Conservation (phyloP, 2,888 invertebrate genomes). For the Cerastoderma edule region DNA sequence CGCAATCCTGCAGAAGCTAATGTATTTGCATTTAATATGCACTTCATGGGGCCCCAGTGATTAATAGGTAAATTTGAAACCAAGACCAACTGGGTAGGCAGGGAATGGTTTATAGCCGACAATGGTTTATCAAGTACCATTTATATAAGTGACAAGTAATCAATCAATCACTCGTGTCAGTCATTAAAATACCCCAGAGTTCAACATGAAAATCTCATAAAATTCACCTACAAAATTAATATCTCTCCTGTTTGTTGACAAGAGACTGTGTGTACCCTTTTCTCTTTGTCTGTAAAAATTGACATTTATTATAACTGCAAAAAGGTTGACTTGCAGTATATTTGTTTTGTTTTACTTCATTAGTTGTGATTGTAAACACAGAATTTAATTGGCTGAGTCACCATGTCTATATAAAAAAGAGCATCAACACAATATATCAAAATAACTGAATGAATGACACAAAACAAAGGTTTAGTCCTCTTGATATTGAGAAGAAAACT, state of each 20-base stretch:
- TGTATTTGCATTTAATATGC: slow-evolving; percentile 6
- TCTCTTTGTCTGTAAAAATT: slow-evolving; percentile 4
- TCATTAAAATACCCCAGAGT: slow-evolving; percentile 24
- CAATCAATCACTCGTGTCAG: slow-evolving; percentile 26
- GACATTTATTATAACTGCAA: too few relatives aligned
- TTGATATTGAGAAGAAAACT: too few relatives aligned
- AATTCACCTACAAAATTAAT: slow-evolving; percentile 18
- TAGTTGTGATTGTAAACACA: too few relatives aligned
- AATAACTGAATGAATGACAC: too few relatives aligned
- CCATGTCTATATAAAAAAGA: too few relatives aligned
- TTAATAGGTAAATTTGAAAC: slow-evolving; percentile 26
- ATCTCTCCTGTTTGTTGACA: slow-evolving; percentile 17
- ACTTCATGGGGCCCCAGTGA: slow-evolving; percentile 15
- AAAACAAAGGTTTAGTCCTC: too few relatives aligned
- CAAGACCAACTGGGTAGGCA: slow-evolving; percentile 21
- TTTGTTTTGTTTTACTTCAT: too few relatives aligned
- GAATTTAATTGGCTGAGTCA: too few relatives aligned
- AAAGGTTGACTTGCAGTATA: too few relatives aligned
- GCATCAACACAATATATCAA: too few relatives aligned
- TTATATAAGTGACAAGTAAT: slow-evolving; percentile 28
- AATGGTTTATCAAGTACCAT: slow-evolving; percentile 27
- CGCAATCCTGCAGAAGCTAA: background rate
- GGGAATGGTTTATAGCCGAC: slow-evolving; percentile 16
- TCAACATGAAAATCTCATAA: slow-evolving; percentile 25
- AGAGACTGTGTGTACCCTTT: slow-evolving; percentile 13